phyloP scores from a whole-genome alignment of 2,888 invertebrate genomes.

The Scaptodrosophila latifasciaeformis region DNA sequence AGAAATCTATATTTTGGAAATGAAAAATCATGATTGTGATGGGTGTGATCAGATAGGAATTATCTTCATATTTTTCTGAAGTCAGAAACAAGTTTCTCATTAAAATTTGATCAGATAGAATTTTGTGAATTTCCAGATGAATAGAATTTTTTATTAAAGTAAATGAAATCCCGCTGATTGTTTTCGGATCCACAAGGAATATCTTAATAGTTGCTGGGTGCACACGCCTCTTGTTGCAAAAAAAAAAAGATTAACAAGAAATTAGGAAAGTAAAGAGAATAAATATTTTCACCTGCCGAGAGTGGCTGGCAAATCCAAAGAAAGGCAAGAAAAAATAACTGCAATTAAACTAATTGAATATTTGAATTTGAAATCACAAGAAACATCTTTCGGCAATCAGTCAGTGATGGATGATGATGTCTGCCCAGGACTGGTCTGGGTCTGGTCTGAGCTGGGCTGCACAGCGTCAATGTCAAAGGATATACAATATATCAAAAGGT shows the following conservation, averaged over 20 bases:
- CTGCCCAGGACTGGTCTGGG: constrained; percentile 39
- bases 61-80: no score
- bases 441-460: constrained; percentile 3
- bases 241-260: no score
- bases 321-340: constrained; percentile 21
- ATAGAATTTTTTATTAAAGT: no score
- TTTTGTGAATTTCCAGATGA: no score
- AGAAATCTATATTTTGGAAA: no score
- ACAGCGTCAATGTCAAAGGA: constrained; percentile 56
- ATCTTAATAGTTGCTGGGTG: neutral
- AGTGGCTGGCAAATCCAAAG: neutral
- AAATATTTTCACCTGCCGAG: constrained; percentile 55
- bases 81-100: no score
- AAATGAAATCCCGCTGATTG: no score
- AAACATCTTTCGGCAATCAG: constrained; percentile 65
- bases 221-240: neutral
- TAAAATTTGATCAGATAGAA: no score
- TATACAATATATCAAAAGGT: constrained; percentile 40
- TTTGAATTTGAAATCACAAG: constrained; percentile 63
- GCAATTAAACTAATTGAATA: constrained; percentile 66
- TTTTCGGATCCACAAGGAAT: no score
- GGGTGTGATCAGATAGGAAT: no score
- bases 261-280: no score
- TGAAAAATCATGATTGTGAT: no score
- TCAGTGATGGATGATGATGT: constrained; percentile 67